Evolutionary conservation across 2,888 invertebrate genomes (phyloP).

Genomic region (Isoperla grammatica): DNA sequence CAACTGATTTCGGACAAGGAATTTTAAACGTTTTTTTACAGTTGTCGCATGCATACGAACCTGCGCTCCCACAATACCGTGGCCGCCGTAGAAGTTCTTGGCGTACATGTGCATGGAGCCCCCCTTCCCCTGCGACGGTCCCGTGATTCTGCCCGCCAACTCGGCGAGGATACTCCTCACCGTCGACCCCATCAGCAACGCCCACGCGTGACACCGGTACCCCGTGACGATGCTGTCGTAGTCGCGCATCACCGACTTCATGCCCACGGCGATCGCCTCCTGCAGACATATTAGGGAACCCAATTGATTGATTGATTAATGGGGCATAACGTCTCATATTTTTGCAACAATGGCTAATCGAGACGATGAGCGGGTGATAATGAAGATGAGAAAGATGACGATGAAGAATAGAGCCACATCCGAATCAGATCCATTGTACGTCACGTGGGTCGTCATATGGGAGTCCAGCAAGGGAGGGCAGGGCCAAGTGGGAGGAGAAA

Average conservation of each 20-base stretch:
- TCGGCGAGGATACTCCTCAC: constrained; percentile 50
- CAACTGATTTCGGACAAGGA: too few species aligned
- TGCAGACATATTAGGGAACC: constrained; percentile 34
- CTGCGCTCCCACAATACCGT: constrained; percentile 61
- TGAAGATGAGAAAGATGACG: too few species aligned
- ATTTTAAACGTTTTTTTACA: too few species aligned
- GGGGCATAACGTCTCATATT: too few species aligned
- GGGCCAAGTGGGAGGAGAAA: too few species aligned
- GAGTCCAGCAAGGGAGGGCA: too few species aligned
- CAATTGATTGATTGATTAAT: too few species aligned
- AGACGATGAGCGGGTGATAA: too few species aligned
- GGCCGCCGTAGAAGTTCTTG: constrained; percentile 52
- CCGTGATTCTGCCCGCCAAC: constrained; percentile 50
- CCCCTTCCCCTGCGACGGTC: constrained; percentile 56
- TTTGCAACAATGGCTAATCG: too few species aligned
- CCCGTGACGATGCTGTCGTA: constrained; percentile 92
- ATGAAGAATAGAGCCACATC: too few species aligned
- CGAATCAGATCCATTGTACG: too few species aligned
- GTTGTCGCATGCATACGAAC: constrained; percentile 38
- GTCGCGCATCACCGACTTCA: constrained; percentile 58
- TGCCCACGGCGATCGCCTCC: constrained; percentile 57
- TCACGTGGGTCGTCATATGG: too few species aligned
- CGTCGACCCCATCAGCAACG: constrained; percentile 71
- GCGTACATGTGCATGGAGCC: constrained; percentile 60
- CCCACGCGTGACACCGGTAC: constrained; percentile 97